phyloP scores from a whole-genome alignment of 1,140 invertebrate species.

The Danaus plexippus region DNA sequence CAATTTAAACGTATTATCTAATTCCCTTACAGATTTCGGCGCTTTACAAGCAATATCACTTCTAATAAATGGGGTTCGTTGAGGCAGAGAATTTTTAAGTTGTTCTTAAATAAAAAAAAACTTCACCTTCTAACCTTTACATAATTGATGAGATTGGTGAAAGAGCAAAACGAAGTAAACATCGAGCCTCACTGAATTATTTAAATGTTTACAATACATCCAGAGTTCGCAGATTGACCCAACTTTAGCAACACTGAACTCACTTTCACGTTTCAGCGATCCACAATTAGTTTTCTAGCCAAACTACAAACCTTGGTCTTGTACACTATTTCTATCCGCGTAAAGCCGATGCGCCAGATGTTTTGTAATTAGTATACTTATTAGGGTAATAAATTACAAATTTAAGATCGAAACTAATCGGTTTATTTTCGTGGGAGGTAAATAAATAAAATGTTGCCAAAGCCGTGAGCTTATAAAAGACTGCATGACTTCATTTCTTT shows the following conservation, averaged over 20 bases:
- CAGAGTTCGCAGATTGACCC: conserved; percentile 31
- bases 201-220: conserved; percentile 34
- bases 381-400: conserved; percentile 10
- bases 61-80: too few relatives aligned
- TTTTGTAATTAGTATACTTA: conserved; percentile 20
- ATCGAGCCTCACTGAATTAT: conserved; percentile 30
- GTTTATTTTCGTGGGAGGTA: conserved; percentile 6
- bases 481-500: too few relatives aligned
- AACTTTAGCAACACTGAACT: conserved; percentile 14
- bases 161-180: conserved; percentile 30
- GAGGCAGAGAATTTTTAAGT: too few relatives aligned
- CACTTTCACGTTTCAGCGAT: conserved; percentile 7
- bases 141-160: conserved; percentile 31
- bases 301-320: conserved; percentile 10
- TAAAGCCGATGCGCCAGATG: conserved; percentile 18
- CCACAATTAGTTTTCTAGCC: conserved; percentile 14
- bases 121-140: conserved; percentile 22
- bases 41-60: too few relatives aligned
- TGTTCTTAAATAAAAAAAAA: conserved; percentile 7
- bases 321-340: conserved; percentile 18
- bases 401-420: conserved; percentile 2
- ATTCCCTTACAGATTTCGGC: too few relatives aligned
- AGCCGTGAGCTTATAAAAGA: too few relatives aligned
- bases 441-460: conserved; percentile 2
- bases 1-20: too few relatives aligned